Evolutionary conservation across 1,140 invertebrate genomes (phyloP), one percentile per base, ranked within the genome.

Genomic region (Drosophila ercepeae): DNA sequence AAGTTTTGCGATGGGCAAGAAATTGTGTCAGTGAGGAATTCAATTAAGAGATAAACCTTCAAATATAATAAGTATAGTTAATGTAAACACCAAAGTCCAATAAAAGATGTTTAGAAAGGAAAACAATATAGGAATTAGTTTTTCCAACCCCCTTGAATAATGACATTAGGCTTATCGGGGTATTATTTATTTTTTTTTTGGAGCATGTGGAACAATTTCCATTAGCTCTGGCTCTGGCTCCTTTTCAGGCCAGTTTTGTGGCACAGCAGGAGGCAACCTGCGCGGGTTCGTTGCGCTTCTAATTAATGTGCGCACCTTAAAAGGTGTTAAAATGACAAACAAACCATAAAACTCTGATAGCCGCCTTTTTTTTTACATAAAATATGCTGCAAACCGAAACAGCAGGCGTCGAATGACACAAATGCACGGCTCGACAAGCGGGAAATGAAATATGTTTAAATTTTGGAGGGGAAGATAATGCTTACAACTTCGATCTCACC

Each of bases 311-410:
- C 68, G 61, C 83, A 68, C 61, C 58, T 77, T 60, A 55, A 79
- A 89, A 89, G 79, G 84, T 86, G 84, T 84, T 89, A 89, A 89
- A 77, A 79, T 89, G 84, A 89, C 84, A 89, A 89, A 89, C 84
- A 89, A 89, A 89, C 84, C 84, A 89, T 89, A 89, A 89, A 89
- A 89, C 65, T 60, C 63, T 78, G 83, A 89, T 89, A 89, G 49
- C 65, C 55, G 45, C 69, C 54, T 54, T 70, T n/a, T 11, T 25
- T 16, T 49, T 18, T 48, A 68, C 53, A 57, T 74, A 53, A 67
- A 46, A 46, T 57, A 74, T 70, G 41, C 21, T 18, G 39, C 57
- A 63, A 57, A 32, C 48, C 16, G 27, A 75, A 61, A 72, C 71
- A 84, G 71, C 67, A 65, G 68, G 59, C 46, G 41, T 27, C 59